Evolutionary conservation across 1,140 invertebrate genomes (phyloP).

Genomic region (Pogonomyrmex barbatus): DNA sequence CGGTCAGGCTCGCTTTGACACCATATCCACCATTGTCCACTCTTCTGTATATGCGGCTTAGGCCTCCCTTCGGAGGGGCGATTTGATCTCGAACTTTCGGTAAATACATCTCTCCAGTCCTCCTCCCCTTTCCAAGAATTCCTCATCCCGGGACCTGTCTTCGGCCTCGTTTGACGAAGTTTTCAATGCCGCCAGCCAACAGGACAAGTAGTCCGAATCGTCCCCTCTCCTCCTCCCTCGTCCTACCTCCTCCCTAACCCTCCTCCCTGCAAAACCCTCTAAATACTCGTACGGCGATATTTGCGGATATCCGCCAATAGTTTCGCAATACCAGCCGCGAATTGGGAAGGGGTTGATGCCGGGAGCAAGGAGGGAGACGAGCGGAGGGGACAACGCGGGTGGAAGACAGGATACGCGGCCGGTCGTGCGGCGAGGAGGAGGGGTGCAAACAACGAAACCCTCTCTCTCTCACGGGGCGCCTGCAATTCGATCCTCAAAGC

Average conservation of each 20-base stretch:
- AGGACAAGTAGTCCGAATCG: not conserved
- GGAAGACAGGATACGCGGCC: slow-evolving; percentile 17
- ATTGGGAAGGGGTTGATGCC: slow-evolving; percentile 18
- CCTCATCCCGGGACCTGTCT: slow-evolving; percentile 14
- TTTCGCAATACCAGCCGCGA: slow-evolving; percentile 67
- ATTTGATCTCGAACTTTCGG: slow-evolving; percentile 53
- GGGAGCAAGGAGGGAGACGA: not conserved
- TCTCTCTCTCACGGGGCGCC: slow-evolving; percentile 67
- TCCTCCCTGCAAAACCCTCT: slow-evolving; percentile 32
- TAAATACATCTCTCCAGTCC: slow-evolving; percentile 34
- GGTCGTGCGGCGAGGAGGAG: slow-evolving; percentile 2
- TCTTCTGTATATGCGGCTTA: slow-evolving; percentile 33
- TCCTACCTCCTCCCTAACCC: not conserved
- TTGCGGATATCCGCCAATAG: slow-evolving; percentile 73
- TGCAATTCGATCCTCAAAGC: slow-evolving; percentile 76
- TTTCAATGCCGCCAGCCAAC: slow-evolving; percentile 42
- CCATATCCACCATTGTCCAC: slow-evolving; percentile 31
- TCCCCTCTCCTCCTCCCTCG: slow-evolving; percentile 15
- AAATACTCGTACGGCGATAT: slow-evolving; percentile 72
- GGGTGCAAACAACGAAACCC: slow-evolving; percentile 62
- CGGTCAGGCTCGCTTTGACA: slow-evolving; percentile 39
- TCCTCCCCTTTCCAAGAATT: slow-evolving; percentile 41
- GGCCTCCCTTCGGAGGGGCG: slow-evolving; percentile 13
- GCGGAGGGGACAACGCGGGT: not conserved
- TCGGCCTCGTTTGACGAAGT: slow-evolving; percentile 68